Conservation (phyloP, 2,797 vertebrate species). For the Agapornis canus region DNA sequence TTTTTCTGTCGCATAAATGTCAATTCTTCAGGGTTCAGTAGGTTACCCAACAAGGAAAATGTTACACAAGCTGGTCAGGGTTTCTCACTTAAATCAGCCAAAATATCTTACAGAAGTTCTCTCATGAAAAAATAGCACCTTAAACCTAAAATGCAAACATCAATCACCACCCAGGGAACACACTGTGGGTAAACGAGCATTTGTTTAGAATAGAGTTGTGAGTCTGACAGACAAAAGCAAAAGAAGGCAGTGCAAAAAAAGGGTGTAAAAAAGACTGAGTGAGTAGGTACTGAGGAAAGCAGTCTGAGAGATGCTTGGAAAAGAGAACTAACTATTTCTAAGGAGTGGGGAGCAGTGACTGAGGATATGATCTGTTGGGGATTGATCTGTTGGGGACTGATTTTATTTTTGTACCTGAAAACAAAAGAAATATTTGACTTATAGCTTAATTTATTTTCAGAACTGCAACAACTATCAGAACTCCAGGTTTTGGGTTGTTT, state of each 20-base stretch:
- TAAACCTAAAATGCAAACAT: neutral
- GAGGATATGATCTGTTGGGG: neutral
- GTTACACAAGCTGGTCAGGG: neutral
- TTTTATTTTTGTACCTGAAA: neutral
- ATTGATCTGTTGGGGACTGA: neutral
- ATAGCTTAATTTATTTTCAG: neutral
- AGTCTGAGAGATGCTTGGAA: neutral
- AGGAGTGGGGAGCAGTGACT: neutral
- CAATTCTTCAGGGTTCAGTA: neutral
- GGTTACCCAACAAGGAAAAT: neutral
- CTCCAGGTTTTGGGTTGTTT: neutral
- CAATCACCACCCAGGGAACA: neutral
- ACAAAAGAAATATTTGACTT: neutral
- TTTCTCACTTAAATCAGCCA: neutral
- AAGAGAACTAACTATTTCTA: neutral
- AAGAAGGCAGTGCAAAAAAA: neutral
- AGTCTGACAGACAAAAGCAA: neutral
- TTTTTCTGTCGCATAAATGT: neutral
- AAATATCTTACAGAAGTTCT: neutral
- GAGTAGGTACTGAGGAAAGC: neutral
- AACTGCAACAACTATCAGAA: neutral
- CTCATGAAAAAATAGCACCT: neutral
- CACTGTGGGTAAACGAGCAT: neutral
- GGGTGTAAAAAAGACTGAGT: neutral
- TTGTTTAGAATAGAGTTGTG: neutral